Percentiles rank a stretch among this genome's conserved stretches.
Conservation (phyloP, 2,113 vertebrate species). For the Bambusicola thoracicus region DNA sequence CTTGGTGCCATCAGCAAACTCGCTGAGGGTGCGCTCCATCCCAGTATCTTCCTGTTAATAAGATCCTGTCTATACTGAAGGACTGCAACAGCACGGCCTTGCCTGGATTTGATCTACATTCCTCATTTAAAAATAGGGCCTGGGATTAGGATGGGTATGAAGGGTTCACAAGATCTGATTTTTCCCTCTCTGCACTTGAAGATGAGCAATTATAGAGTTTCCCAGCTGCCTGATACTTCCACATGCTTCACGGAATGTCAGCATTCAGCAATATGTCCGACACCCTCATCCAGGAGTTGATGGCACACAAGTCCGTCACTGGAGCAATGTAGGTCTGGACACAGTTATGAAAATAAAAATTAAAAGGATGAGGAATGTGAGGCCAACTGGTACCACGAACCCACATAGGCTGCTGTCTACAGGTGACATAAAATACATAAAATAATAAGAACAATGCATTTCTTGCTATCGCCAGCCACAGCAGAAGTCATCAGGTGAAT, state of each 20-base stretch:
- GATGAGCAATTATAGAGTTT: accelerated
- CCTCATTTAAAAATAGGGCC: neutral
- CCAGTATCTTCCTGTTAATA: neutral
- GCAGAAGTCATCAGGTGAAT: neutral
- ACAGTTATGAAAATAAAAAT: neutral
- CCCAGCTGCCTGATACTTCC: neutral
- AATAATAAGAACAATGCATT: accelerated
- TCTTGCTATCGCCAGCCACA: accelerated
- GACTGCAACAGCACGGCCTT: accelerated
- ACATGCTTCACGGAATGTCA: neutral
- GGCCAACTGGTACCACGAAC: too few species aligned
- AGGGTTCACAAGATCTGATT: neutral
- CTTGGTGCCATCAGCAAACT: too few species aligned
- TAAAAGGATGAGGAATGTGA: neutral
- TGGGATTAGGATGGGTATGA: neutral
- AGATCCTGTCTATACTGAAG: neutral
- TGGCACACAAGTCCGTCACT: accelerated
- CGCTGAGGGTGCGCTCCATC: too few species aligned
- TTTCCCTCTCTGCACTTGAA: accelerated
- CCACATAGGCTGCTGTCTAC: accelerated
- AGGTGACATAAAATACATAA: neutral
- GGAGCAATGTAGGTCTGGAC: neutral
- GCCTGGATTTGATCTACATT: neutral
- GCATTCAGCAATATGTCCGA: accelerated
- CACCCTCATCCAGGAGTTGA: accelerated